Evolutionary conservation across 2,797 vertebrate genomes (phyloP), one percentile per base, ranked within the genome.

Genomic region (Adelosebastes latens): DNA sequence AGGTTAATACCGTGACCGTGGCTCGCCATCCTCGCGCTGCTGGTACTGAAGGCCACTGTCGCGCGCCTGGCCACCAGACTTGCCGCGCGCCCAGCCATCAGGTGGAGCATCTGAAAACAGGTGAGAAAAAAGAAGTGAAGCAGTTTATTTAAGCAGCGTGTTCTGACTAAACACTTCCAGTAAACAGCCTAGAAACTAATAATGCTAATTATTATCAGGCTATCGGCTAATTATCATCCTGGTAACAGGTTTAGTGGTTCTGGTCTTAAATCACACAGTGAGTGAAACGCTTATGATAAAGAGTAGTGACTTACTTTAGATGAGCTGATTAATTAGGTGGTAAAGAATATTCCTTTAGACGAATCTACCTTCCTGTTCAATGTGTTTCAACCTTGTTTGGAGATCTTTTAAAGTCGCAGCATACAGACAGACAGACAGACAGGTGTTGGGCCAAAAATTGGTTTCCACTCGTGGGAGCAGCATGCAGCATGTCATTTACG

Each of bases 71-170:
- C 89, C 81, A 94, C 4, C 60, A 96, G 88, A 39, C 85, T 58
- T 4, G 87, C 86, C 69, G 92, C 39, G 42, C 91, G 90, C 31
- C 85, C 80, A 25, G 86, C 72, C 3, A 91, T 92, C 87, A 95
- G 62, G 4, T 34, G 86, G 68, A 95, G 83, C 95, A 96, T 96
- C 96, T 96, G 91, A 3, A 88, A 32, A 87, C 34, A 79, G 61
- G 42, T 56, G 14, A 7, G 32, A 14, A 39, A 12, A 22, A 16
- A 39, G 3, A 6, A 5, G 36, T 3, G 1, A 3, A 22, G 11
- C 46, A 0, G 9, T 20, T 52, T 10, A 61, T 14, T 42, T 16
- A 42, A 29, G 27, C 27, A 4, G 27, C 27, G 5, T 29, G 39
- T 42, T 42, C 39, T 16, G 39, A 42, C 39, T 42, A n/a, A 12